A percentile compares a stretch with the other conserved stretches of the same genome.
phyloP scores from a whole-genome alignment of 1,140 invertebrate genomes.

The Conus ventricosus region DNA sequence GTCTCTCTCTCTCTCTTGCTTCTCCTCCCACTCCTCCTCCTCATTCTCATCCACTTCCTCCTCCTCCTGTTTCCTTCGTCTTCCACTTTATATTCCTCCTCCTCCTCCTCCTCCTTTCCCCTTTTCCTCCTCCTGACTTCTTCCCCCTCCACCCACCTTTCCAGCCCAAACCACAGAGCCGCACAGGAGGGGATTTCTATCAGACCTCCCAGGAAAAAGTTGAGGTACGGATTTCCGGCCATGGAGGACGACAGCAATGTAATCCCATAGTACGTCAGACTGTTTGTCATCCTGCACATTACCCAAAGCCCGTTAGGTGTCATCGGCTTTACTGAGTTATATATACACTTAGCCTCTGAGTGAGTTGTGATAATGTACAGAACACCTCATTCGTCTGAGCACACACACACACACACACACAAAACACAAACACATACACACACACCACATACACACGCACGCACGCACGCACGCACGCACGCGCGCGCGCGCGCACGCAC shows the following conservation, averaged over 20 bases:
- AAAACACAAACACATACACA: no score
- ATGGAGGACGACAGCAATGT: slow-evolving; percentile 53
- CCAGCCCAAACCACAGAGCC: slow-evolving; percentile 38
- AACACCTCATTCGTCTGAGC: no score
- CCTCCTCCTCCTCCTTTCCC: neutral
- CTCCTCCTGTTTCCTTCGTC: neutral
- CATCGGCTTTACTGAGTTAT: no score
- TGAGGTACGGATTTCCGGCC: slow-evolving; percentile 58
- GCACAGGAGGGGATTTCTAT: slow-evolving; percentile 53
- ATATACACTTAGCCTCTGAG: no score
- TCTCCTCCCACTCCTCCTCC: neutral
- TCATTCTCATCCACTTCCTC: neutral
- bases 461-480: no score
- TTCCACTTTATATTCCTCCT: neutral
- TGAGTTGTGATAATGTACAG: no score
- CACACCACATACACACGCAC: no score
- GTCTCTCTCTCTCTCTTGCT: neutral
- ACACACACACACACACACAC: no score
- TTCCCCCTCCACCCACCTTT: slow-evolving; percentile 1
- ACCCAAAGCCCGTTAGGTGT: no score
- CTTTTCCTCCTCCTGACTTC: neutral
- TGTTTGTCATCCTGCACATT: slow-evolving; percentile 55
- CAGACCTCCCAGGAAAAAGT: slow-evolving; percentile 54
- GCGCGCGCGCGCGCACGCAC: no score
- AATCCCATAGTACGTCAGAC: slow-evolving; percentile 61